phyloP scores from a whole-genome alignment of 2,797 vertebrate species.

The Sphenopsis melanotis region DNA sequence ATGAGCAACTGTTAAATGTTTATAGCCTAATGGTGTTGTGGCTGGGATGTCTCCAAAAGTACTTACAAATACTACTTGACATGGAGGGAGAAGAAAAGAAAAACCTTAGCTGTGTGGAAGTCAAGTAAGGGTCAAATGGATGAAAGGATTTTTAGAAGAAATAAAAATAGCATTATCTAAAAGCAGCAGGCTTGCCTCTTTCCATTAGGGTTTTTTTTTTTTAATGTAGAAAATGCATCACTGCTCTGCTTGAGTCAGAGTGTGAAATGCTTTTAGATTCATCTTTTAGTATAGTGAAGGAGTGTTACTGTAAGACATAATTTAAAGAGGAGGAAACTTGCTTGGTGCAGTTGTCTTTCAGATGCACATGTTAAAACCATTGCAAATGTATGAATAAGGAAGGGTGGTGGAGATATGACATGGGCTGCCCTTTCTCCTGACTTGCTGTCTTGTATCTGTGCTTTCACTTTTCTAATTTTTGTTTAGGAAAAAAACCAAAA shows the following conservation, averaged over 20 bases:
- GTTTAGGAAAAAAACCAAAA: background rate
- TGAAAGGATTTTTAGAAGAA: constrained; percentile 12
- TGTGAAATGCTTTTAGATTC: background rate
- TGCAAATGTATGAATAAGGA: background rate
- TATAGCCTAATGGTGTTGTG: background rate
- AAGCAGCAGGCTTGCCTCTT: constrained; percentile 1
- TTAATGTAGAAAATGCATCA: background rate
- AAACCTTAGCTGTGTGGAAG: constrained; percentile 13
- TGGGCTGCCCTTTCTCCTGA: background rate
- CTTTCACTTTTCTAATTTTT: background rate
- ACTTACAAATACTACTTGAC: background rate
- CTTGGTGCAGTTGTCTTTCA: background rate
- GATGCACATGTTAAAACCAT: background rate
- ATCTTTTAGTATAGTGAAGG: background rate
- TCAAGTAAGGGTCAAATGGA: constrained; percentile 23
- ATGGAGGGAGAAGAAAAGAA: background rate
- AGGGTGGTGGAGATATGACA: background rate
- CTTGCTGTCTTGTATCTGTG: background rate
- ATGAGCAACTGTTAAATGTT: background rate
- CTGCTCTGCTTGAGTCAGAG: background rate
- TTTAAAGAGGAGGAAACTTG: background rate
- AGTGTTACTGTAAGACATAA: background rate
- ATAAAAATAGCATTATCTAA: constrained; percentile 20
- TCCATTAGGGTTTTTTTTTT: background rate
- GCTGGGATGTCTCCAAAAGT: background rate